Conservation (phyloP, 30 jellyfish, hydroid and myxozoan species). For the Turritopsis dohrnii region DNA sequence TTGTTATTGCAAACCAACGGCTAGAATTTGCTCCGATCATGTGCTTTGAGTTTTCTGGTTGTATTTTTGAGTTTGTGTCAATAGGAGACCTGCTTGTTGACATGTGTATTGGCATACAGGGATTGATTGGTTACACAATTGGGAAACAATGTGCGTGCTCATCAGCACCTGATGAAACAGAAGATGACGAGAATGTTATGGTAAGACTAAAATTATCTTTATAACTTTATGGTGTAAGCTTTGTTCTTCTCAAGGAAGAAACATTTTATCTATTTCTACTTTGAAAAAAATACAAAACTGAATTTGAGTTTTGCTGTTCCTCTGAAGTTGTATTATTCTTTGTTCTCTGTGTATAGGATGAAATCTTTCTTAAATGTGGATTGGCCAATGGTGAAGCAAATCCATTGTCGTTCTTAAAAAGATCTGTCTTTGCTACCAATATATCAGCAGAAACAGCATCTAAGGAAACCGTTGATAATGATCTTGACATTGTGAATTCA, state of each 20-base stretch:
- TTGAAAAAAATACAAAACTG: too few species aligned
- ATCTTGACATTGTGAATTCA: neutral
- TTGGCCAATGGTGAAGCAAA: conserved; percentile 26
- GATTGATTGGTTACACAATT: conserved; percentile 60
- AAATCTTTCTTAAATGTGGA: conserved; percentile 49
- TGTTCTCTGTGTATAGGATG: too few species aligned
- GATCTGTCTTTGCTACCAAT: conserved; percentile 22
- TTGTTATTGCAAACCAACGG: conserved; percentile 61
- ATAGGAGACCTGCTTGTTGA: conserved; percentile 68
- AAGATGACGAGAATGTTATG: neutral
- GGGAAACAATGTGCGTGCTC: conserved; percentile 69
- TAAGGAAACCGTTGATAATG: conserved; percentile 2
- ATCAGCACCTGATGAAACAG: conserved; percentile 9
- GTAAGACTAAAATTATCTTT: neutral
- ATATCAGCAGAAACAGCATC: neutral
- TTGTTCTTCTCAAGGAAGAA: too few species aligned
- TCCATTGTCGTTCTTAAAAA: conserved; percentile 4
- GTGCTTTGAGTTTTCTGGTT: conserved; percentile 68
- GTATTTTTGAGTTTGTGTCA: conserved; percentile 41
- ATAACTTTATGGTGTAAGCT: too few species aligned
- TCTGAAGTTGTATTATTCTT: too few species aligned
- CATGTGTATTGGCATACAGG: conserved; percentile 49
- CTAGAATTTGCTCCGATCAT: conserved; percentile 75
- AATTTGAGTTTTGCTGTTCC: too few species aligned
- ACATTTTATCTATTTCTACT: too few species aligned